Base-by-base conservation (phyloP, 2,888 invertebrate species). In the Pherbina coryleti region DNA sequence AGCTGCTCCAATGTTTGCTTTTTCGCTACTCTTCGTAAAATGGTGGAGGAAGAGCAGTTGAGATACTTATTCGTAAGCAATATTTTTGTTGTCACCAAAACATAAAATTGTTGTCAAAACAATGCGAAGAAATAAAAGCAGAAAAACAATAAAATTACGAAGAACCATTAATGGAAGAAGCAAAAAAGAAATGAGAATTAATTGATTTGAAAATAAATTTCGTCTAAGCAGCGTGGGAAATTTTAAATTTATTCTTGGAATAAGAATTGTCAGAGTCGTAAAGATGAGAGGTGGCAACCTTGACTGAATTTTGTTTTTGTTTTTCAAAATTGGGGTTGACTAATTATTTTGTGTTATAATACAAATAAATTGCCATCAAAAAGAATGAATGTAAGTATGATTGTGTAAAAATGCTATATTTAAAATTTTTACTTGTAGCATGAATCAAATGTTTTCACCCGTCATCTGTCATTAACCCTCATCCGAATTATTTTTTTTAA, bases 61-160 rank as follows among this genome's bases (percentile, higher is more conserved):
- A 22, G 2, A 62, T 62, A 66, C 11, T 28, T 14, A 62, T n/a
- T 14, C 3, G 7, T 4, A 14, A 25, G 25, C 25, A 49, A 69
- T 69, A 28, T 51, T 22, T 69, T 51, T 49, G 49, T 69, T 69
- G 51, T 69, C 69, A 51, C 19, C 69, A 34, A 28, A 69, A 25
- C 22, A 22, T 14, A 28, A 28, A 69, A 51, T 69, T 69, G 69
- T 69, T 28, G 25, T 51, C 51, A 28, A 34, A 34, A 67, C 19
- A 44, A 34, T n/a, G 66, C 3, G n/a, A 17, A 44, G 66, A 37
- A 19, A n/a, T 9, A 60, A 60, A 60, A 60, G 14, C 14, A 44
- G 11, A 11, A 8, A 44, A 37, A 44, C 44, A 8, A 60, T 14
- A 60, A 28, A 28, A n/a, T 9, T 9, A 22, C 11, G 37, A 19